phyloP scores from a whole-genome alignment of 2,113 vertebrate genomes.

The Xenopus borealis region DNA sequence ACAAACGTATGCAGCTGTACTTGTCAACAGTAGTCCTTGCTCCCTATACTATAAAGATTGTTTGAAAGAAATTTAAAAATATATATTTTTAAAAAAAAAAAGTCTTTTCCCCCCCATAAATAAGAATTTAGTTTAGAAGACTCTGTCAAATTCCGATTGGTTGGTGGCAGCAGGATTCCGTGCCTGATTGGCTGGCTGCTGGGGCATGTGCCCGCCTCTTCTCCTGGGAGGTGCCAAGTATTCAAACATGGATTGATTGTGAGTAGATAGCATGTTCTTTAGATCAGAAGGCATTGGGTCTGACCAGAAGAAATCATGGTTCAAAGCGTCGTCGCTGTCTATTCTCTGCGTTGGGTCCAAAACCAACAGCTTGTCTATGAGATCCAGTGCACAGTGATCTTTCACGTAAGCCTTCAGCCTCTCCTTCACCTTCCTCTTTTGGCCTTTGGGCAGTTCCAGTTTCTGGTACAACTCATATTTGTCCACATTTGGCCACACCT shows the following conservation, averaged over 20 bases:
- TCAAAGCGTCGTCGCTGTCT: conserved; percentile 91
- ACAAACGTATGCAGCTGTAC: no score
- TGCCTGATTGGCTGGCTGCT: conserved; percentile 89
- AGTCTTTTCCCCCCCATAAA: background rate
- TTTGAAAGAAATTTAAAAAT: no score
- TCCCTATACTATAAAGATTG: no score
- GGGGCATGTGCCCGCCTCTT: conserved; percentile 87
- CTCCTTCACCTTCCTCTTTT: conserved; percentile 97
- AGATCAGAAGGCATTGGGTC: conserved; percentile 98
- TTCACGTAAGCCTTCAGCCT: conserved; percentile 96
- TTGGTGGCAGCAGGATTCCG: conserved; percentile 87
- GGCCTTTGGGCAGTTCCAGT: conserved; percentile 92
- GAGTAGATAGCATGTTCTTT: conserved; percentile 97
- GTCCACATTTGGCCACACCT: conserved; percentile 93
- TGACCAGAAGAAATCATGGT: conserved; percentile 98
- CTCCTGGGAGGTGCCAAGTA: conserved; percentile 89
- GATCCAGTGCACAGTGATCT: conserved; percentile 88
- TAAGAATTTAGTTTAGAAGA: conserved; percentile 70
- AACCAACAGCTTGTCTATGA: conserved; percentile 95
- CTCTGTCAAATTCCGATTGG: conserved; percentile 93
- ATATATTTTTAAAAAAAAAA: background rate
- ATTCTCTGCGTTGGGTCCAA: conserved; percentile 87
- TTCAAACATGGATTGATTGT: conserved; percentile 98
- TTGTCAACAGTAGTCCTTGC: no score
- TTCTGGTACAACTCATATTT: conserved; percentile 96